Percentiles rank a stretch among this genome's conserved stretches.
Evolutionary conservation across 2,113 vertebrate species (phyloP).

Genomic region (Antechinus flavipes): DNA sequence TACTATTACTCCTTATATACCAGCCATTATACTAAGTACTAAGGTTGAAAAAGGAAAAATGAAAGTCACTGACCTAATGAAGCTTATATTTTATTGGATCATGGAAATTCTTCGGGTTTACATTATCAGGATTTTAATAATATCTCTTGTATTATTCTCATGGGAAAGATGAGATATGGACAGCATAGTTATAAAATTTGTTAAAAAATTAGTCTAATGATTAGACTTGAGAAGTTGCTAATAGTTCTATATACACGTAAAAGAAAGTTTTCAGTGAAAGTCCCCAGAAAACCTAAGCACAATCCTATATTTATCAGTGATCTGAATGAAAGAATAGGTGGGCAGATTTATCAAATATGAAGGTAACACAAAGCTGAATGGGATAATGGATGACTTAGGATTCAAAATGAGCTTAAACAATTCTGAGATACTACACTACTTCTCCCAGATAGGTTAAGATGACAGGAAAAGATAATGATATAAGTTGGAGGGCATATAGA

Average conservation of each 20-base stretch:
- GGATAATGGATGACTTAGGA: not conserved
- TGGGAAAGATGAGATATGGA: not conserved
- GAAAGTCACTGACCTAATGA: not conserved
- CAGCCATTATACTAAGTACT: not conserved
- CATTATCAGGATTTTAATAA: not conserved
- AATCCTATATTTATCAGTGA: not conserved
- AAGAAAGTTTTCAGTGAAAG: not conserved
- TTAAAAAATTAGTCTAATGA: not conserved
- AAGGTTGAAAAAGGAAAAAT: not conserved
- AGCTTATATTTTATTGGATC: not conserved
- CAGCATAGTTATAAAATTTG: not conserved
- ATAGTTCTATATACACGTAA: not conserved
- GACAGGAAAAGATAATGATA: no score
- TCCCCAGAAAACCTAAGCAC: not conserved
- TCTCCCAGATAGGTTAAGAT: no score
- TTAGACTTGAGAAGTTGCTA: not conserved
- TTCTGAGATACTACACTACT: no score
- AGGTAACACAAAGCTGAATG: not conserved
- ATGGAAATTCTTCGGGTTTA: not conserved
- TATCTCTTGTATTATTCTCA: not conserved
- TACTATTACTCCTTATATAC: not conserved
- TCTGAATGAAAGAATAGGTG: not conserved
- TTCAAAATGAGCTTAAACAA: not conserved
- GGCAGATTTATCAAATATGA: not conserved
- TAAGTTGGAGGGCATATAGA: no score